phyloP scores from a whole-genome alignment of 2,888 invertebrate genomes.

The Unio pictorum region DNA sequence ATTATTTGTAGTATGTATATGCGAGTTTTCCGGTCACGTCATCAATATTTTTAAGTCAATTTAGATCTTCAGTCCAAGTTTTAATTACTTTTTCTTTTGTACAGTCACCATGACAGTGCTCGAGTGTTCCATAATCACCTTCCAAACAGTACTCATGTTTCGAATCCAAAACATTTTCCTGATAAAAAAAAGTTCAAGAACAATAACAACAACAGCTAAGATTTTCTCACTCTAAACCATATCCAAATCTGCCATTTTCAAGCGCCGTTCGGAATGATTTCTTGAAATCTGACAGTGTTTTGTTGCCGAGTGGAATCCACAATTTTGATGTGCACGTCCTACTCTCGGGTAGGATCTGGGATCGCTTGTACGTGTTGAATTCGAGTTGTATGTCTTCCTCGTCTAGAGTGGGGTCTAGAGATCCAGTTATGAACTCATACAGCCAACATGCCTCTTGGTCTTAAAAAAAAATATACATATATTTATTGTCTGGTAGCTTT shows the following conservation, averaged over 20 bases:
- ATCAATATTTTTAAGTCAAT: too few relatives aligned
- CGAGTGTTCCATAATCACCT: too few relatives aligned
- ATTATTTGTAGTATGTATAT: too few relatives aligned
- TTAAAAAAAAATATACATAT: conserved; percentile 7
- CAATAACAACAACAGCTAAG: too few relatives aligned
- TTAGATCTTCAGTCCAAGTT: too few relatives aligned
- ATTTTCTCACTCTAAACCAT: conserved; percentile 9
- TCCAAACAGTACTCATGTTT: too few relatives aligned
- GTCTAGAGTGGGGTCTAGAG: conserved; percentile 26
- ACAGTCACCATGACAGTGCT: too few relatives aligned
- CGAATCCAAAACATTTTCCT: too few relatives aligned
- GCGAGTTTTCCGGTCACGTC: too few relatives aligned
- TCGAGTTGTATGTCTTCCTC: conserved; percentile 20
- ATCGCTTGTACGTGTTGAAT: conserved; percentile 20
- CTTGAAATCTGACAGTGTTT: conserved; percentile 16
- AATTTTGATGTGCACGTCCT: conserved; percentile 20
- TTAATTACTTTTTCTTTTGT: too few relatives aligned
- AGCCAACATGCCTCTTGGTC: conserved; percentile 27
- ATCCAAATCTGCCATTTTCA: conserved; percentile 16
- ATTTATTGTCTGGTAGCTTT: background rate
- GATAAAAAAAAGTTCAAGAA: too few relatives aligned
- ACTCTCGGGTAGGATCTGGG: conserved; percentile 22
- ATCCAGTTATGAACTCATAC: conserved; percentile 32
- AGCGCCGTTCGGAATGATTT: conserved; percentile 23
- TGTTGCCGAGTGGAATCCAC: conserved; percentile 30